phyloP scores from a whole-genome alignment of 2,113 vertebrate species.

The Gila orcuttii region DNA sequence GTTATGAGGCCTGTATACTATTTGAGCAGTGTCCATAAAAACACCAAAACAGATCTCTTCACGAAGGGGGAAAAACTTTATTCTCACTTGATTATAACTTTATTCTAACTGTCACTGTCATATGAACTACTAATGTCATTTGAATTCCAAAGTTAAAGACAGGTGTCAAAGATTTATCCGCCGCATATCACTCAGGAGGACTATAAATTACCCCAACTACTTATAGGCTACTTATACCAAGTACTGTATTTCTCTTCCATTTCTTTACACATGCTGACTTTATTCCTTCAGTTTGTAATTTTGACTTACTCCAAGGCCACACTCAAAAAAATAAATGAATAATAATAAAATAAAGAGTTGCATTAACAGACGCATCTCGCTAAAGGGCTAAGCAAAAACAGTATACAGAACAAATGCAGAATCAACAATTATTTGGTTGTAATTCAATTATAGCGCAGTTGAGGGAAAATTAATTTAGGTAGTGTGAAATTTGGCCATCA shows the following conservation, averaged over 20 bases:
- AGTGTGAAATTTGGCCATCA: background rate
- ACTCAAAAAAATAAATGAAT: background rate
- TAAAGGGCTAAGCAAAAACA: background rate
- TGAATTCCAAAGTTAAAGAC: slow-evolving; percentile 9
- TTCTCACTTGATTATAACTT: background rate
- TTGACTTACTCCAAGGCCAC: background rate
- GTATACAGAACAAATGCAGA: too few species aligned
- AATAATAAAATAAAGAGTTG: background rate
- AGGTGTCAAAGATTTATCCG: background rate
- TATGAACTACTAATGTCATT: background rate
- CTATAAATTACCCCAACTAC: background rate
- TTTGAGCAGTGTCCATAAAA: background rate
- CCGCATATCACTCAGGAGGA: background rate
- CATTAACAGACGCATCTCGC: background rate
- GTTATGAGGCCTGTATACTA: too few species aligned
- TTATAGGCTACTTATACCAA: background rate
- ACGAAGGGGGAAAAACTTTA: background rate
- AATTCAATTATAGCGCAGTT: background rate
- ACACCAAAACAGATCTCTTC: background rate
- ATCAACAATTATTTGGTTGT: background rate
- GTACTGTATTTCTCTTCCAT: background rate
- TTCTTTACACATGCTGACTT: background rate
- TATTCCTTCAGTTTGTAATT: background rate
- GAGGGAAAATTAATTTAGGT: background rate
- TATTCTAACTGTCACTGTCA: background rate